These are phyloP conservation scores for Sabatieria punctata DNA, from an alignment of 2,888 invertebrate species.

Conservation along the genomic window DNA sequence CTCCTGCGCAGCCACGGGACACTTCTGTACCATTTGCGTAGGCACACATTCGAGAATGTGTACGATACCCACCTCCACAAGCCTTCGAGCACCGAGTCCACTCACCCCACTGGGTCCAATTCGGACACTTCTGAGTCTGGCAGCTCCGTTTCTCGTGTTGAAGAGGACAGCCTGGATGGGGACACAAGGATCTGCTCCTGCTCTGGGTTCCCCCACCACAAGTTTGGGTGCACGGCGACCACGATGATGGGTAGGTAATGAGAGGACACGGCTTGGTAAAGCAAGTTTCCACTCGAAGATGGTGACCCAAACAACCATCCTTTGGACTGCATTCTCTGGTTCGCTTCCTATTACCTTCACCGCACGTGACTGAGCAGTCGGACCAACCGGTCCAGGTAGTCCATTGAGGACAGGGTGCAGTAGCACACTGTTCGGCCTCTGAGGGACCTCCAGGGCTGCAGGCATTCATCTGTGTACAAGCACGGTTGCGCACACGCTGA, in stretches of 20 bases:
- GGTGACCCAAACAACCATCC: conserved; percentile 7
- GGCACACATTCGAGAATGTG: neutral
- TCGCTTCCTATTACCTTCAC: conserved; percentile 5
- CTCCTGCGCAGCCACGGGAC: conserved; percentile 9
- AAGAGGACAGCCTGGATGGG: conserved; percentile 6
- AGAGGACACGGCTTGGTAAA: neutral
- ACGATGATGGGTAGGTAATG: conserved; percentile 6
- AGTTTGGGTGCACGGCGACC: conserved; percentile 11
- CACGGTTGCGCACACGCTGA: conserved; percentile 1
- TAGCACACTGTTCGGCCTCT: conserved; percentile 4
- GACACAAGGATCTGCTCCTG: conserved; percentile 5
- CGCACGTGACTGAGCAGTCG: conserved; percentile 4
- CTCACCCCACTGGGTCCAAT: conserved; percentile 7
- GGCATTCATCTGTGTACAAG: conserved; percentile 3
- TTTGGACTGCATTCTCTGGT: conserved; percentile 2
- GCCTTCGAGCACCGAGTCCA: conserved; percentile 9
- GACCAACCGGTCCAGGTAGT: conserved; percentile 4
- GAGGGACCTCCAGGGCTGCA: conserved; percentile 4
- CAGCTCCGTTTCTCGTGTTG: conserved; percentile 8
- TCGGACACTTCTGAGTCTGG: conserved; percentile 5
- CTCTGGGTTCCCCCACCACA: conserved; percentile 9
- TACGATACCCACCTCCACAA: conserved; percentile 8
- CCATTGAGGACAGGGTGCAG: conserved; percentile 4
- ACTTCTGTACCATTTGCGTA: neutral
- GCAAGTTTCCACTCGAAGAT: conserved; percentile 9